Evolutionary conservation across 2,888 invertebrate species (phyloP), one percentile per base, ranked within the genome.

Genomic region (Adelphocoris suturalis): DNA sequence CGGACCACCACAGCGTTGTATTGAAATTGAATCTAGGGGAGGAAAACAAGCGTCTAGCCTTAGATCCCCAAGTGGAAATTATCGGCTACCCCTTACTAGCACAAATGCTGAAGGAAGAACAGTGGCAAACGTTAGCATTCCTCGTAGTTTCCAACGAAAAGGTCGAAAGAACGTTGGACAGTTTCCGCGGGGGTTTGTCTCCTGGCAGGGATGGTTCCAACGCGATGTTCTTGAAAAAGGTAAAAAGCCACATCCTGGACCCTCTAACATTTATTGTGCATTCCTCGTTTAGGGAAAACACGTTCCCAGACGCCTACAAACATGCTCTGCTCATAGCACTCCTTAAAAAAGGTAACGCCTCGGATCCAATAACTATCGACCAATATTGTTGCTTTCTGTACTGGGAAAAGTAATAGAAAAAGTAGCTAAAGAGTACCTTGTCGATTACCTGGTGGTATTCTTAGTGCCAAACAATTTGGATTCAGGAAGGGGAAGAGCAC

Each of bases 401-500:
- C 9, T 89, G 9, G 75, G 52, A 23, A 89, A 87, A 89, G 80
- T 81, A 48, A 48, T 89, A 81, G 80, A 81, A 78, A 47, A 81
- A 55, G 0, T 89, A 27, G 88, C 52, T 13, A 88, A 88, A 46
- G 37, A 28, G 47, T 80, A 80, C 46, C 68, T 80, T 47, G 52
- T 76, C 12, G 86, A 86, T 12, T 88, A n/a, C 37, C 78, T 88
- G 4, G 88, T n/a, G n/a, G n/a, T n/a, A n/a, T n/a, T 37, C 28
- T 80, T 16, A 88, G 19, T 28, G 13, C 47, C 16, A 19, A 80
- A 78, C 88, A 88, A 27, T 88, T 88, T 76, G 88, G 88, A 23
- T 88, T 88, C 61, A 37, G 88, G 12, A 75, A 88, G n/a, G 80
- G 88, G n/a, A 88, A 28, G 52, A 78, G 88, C 46, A 88, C 88